Conservation (phyloP, 2,797 vertebrate genomes). For the Bryconaethiops microstoma region DNA sequence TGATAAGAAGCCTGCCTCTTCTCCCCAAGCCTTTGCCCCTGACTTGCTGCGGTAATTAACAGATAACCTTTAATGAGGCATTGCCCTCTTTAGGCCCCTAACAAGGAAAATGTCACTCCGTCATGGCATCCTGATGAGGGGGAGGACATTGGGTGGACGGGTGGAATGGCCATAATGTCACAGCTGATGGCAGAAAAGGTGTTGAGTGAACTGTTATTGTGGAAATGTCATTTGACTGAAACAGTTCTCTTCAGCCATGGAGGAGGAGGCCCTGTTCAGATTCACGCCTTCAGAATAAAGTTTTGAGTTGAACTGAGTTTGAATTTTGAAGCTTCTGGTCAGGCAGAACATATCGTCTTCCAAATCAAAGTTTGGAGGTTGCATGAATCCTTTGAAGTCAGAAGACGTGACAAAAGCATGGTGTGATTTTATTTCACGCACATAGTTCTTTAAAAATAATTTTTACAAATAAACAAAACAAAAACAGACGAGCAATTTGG, state of each 20-base stretch:
- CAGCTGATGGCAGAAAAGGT: constrained; percentile 50
- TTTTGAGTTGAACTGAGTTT: background rate
- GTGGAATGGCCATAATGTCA: constrained; percentile 42
- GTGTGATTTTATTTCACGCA: background rate
- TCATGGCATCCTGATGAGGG: constrained; percentile 36
- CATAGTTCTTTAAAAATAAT: too few relatives aligned
- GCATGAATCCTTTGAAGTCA: background rate
- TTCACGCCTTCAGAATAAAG: background rate
- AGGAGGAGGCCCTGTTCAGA: constrained; percentile 58
- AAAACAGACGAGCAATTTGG: too few relatives aligned
- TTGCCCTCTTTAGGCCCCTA: constrained; percentile 62
- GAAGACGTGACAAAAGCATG: background rate
- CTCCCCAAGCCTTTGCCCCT: constrained; percentile 31
- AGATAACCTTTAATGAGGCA: constrained; percentile 82
- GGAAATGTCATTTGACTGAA: constrained; percentile 70
- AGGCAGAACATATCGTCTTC: background rate
- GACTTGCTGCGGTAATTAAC: constrained; percentile 78
- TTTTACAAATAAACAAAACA: too few relatives aligned
- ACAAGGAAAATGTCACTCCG: constrained; percentile 72
- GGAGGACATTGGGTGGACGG: constrained; percentile 44
- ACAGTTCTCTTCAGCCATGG: background rate
- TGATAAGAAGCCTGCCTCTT: constrained; percentile 60
- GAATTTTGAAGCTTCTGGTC: background rate
- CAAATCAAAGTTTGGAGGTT: background rate
- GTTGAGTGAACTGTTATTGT: constrained; percentile 64